Evolutionary conservation across 2,113 vertebrate species (phyloP).

Genomic region (sheep (Ovis aries)): DNA sequence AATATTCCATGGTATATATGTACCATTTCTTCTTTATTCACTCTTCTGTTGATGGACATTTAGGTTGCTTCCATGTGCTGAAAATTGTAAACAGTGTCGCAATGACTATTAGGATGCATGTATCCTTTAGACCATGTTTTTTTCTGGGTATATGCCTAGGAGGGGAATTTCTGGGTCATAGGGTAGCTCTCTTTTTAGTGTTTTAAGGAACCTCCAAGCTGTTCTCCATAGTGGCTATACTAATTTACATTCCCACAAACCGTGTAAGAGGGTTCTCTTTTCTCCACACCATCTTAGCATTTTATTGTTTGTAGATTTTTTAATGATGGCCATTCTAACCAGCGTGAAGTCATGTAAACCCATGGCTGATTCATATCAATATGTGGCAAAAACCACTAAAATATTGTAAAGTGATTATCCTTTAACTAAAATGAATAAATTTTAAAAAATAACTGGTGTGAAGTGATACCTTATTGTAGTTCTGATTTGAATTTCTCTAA

Average conservation of each 20-base stretch:
- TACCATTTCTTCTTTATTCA: not conserved
- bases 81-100: not conserved
- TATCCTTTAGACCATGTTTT: not conserved
- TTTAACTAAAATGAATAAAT: not conserved
- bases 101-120: not conserved
- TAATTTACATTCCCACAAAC: not conserved
- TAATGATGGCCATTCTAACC: not conserved
- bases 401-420: not conserved
- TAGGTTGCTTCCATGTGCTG: not conserved
- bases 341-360: not conserved
- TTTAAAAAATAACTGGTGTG: fast-evolving
- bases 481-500: not conserved
- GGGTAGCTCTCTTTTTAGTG: not conserved
- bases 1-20: not conserved
- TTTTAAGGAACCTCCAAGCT: not conserved
- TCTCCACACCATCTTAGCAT: not conserved
- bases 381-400: not conserved
- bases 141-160: not conserved
- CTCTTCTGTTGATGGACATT: not conserved
- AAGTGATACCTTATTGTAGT: not conserved
- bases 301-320: not conserved
- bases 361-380: not conserved
- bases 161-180: not conserved
- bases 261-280: not conserved
- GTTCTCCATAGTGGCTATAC: not conserved